These are phyloP conservation scores for Xylophagus ater DNA, from an alignment of 2,888 invertebrate species.

Conservation along the genomic window DNA sequence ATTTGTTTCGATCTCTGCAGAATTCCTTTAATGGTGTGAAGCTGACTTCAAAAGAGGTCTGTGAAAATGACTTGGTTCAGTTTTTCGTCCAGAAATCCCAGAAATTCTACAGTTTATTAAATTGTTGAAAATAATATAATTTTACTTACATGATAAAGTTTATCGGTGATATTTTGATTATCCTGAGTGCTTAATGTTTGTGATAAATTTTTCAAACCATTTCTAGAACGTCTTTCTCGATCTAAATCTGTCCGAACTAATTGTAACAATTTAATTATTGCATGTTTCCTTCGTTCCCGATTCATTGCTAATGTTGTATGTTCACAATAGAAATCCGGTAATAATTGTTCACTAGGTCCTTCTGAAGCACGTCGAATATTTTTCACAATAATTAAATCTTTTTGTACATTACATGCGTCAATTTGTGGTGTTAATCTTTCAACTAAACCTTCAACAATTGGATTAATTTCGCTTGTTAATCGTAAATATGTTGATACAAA, in stretches of 20 bases:
- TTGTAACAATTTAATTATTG: constrained; percentile 72
- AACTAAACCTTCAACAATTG: constrained; percentile 58
- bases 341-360: constrained; percentile 64
- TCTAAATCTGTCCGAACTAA: constrained; percentile 81
- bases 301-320: constrained; percentile 91
- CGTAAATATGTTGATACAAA: constrained; percentile 54
- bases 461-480: constrained; percentile 59
- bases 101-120: too few species aligned
- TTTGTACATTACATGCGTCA: constrained; percentile 35
- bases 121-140: too few species aligned
- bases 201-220: constrained; percentile 79
- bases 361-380: constrained; percentile 39
- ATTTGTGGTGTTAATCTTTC: constrained; percentile 31
- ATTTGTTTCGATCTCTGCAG: too few species aligned
- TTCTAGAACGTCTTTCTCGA: constrained; percentile 77
- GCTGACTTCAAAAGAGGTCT: too few species aligned
- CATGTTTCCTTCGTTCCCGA: constrained; percentile 74
- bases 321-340: constrained; percentile 92
- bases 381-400: constrained; percentile 36
- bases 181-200: constrained; percentile 83
- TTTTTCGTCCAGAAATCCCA: too few species aligned
- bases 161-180: constrained; percentile 82
- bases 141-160: constrained; percentile 73
- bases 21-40: too few species aligned
- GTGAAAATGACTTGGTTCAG: too few species aligned